phyloP scores from a whole-genome alignment of 2,113 vertebrate species.

The Ploceus nigricollis region DNA sequence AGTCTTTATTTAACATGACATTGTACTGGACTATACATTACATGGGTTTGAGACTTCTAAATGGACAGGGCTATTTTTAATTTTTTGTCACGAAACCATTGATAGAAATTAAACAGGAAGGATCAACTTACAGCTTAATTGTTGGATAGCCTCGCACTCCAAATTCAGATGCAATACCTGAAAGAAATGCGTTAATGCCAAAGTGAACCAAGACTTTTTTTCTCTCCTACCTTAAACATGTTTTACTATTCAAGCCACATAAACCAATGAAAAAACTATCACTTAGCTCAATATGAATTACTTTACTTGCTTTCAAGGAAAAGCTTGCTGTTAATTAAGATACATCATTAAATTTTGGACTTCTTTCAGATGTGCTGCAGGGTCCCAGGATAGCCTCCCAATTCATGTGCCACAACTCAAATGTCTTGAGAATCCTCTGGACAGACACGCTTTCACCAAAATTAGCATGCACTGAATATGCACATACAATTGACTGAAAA shows the following conservation, averaged over 20 bases:
- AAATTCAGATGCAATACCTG: conserved; percentile 95
- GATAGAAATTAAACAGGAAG: not conserved
- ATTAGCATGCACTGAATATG: not conserved
- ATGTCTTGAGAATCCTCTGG: not conserved
- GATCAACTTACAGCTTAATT: conserved; percentile 93
- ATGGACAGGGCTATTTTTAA: not conserved
- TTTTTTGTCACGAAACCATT: not conserved
- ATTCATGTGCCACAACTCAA: not conserved
- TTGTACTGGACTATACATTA: not conserved
- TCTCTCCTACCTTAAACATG: not conserved
- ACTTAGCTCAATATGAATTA: not conserved
- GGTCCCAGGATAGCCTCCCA: not conserved
- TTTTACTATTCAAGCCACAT: not conserved
- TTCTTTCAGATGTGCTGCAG: not conserved
- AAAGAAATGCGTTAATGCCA: not conserved
- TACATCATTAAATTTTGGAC: not conserved
- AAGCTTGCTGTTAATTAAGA: not conserved
- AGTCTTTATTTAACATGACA: not conserved
- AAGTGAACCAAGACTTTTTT: not conserved
- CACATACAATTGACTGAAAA: not conserved
- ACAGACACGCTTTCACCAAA: not conserved
- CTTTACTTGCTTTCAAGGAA: not conserved
- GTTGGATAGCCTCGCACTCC: conserved; percentile 97
- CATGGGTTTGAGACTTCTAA: not conserved
- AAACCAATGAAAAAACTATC: not conserved